Conservation (phyloP, 2,113 vertebrate genomes). For the Oophaga pumilio region DNA sequence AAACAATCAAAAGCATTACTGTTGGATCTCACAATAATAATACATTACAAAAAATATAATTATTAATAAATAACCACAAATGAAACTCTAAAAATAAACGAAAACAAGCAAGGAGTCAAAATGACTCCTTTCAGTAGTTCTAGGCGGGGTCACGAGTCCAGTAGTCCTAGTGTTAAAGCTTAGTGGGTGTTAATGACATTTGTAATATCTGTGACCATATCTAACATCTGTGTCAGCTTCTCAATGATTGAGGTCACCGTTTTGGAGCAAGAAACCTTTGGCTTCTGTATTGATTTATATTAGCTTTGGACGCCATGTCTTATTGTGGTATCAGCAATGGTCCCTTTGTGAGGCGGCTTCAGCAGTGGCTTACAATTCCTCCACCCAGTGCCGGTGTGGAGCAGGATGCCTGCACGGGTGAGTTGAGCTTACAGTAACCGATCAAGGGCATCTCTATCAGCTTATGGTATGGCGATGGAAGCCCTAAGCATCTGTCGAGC, state of each 20-base stretch:
- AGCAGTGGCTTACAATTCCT: background rate
- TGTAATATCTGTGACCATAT: background rate
- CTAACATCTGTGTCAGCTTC: conserved; percentile 16
- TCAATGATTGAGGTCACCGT: conserved; percentile 22
- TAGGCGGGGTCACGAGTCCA: too few species aligned
- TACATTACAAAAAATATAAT: too few species aligned
- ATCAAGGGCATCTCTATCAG: background rate
- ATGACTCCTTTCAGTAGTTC: too few species aligned
- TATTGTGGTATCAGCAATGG: background rate
- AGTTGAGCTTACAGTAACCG: background rate
- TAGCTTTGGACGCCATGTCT: background rate
- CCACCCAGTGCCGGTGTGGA: background rate
- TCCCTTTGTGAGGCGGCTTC: background rate
- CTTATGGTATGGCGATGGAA: background rate
- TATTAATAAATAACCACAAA: too few species aligned
- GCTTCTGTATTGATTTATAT: background rate
- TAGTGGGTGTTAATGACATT: background rate
- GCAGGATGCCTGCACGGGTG: background rate
- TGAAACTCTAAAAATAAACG: too few species aligned
- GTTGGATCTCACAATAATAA: too few species aligned
- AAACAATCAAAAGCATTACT: too few species aligned
- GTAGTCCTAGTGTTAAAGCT: too few species aligned
- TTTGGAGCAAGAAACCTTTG: background rate
- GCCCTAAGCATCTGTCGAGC: background rate
- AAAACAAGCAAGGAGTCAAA: too few species aligned